A percentile compares a stretch with the other conserved stretches of the same genome.
Evolutionary conservation across 1,140 invertebrate species (phyloP).

Genomic region (Cepaea nemoralis): DNA sequence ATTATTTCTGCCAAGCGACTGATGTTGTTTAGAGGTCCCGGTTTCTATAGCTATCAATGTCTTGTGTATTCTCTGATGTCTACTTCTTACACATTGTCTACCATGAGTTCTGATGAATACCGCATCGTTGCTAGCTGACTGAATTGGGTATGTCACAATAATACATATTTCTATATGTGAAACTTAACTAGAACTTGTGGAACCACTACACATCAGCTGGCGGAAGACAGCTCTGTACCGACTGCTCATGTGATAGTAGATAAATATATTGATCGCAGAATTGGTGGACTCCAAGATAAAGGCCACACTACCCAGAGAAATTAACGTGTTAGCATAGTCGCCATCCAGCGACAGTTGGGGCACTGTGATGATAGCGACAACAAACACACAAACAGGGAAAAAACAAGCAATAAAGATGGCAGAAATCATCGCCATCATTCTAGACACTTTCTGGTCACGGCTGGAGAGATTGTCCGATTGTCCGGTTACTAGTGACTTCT

Average conservation of each 20-base stretch:
- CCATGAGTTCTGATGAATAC: too few species aligned
- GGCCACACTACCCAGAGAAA: background rate
- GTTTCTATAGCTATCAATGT: too few species aligned
- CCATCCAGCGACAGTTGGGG: background rate
- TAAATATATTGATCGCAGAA: background rate
- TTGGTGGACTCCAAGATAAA: background rate
- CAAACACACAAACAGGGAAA: background rate
- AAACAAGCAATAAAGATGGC: background rate
- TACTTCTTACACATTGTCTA: too few species aligned
- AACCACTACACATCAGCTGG: too few species aligned
- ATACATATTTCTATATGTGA: too few species aligned
- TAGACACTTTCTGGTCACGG: constrained; percentile 2
- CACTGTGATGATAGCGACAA: background rate
- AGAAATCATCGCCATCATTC: constrained; percentile 2
- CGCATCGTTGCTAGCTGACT: too few species aligned
- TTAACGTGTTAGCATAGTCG: background rate
- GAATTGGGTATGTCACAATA: too few species aligned
- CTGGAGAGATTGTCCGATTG: background rate
- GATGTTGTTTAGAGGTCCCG: too few species aligned
- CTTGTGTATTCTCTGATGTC: too few species aligned
- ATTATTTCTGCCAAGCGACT: too few species aligned
- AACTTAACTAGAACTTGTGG: too few species aligned
- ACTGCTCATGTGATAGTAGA: background rate
- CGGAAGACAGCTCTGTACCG: background rate
- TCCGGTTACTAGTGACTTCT: background rate